Conservation (phyloP, 2,888 invertebrate genomes). For the Pyrocoelia pectoralis region DNA sequence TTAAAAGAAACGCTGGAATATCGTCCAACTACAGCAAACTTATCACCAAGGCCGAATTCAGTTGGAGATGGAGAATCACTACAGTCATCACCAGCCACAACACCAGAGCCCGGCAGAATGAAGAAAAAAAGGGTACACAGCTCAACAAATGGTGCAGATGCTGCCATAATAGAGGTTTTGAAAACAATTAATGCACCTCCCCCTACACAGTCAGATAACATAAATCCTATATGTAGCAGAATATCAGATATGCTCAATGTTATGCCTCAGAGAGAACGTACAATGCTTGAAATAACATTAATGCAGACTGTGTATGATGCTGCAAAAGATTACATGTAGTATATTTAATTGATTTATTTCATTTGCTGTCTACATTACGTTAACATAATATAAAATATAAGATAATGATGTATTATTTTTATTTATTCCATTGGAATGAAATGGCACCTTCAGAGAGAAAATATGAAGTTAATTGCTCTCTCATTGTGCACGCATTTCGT, state of each 20-base stretch:
- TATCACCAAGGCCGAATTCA: no score
- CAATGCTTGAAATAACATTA: not conserved
- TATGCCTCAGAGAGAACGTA: not conserved
- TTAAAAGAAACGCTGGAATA: no score
- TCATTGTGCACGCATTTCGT: constrained; percentile 9
- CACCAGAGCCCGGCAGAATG: no score
- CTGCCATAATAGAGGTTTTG: no score
- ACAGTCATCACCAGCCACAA: no score
- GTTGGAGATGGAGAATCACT: no score
- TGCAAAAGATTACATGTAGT: not conserved
- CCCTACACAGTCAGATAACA: no score
- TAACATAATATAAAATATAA: not conserved
- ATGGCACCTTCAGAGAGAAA: not conserved
- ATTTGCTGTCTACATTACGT: not conserved
- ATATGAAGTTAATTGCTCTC: not conserved
- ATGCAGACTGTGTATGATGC: not conserved
- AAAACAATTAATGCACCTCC: no score
- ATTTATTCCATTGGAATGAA: constrained; percentile 7
- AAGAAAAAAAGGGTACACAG: no score
- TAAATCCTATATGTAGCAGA: constrained; percentile 1
- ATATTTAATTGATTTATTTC: not conserved
- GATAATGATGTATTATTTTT: not conserved
- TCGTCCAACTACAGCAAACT: no score
- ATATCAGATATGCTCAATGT: not conserved
- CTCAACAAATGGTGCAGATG: no score